Base-by-base conservation (phyloP, 1,140 invertebrate genomes). In the Hermatobates lingyangjiaoensis region DNA sequence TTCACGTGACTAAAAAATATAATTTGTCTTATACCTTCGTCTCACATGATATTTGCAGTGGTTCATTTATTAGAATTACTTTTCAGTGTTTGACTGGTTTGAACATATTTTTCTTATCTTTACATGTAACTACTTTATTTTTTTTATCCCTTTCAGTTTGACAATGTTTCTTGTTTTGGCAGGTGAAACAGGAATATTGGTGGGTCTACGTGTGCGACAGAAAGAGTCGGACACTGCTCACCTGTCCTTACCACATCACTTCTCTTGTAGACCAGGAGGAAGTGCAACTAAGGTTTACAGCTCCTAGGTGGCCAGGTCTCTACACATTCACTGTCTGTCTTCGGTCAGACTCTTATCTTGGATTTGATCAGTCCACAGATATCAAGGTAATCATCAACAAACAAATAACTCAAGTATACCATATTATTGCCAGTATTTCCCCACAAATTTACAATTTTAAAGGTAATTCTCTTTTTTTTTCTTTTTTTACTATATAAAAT, bases 181-280 rank as follows among this genome's bases (percentile, higher is more conserved):
- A 81, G 72, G 87, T 91, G 58, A 98, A 98, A 67, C 93, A 96
- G 66, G 95, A 99, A 68, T 96, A 88, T 65, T 99, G 95, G 95
- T 98, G 93, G 92, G 82, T 94, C 23, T 98, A 98, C 67, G 81
- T 98, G 52, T 85, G 86, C 66, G 94, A 98, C 69, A 77, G 86
- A 52, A 97, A 97, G 67, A 85, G 81, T 53, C 79, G 81, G 56
- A 82, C 83, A 45, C 68, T 98, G 45, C 74, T 96, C 21, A 93
- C 93, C 34, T 79, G 85, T 46, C 91, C 94, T 38, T 83, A 87
- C 63, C 81, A 94, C 58, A 78, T 97, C n/a, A 90, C 85, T 24
- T 80, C 81, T 62, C 70, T 90, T 34, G 76, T 84, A 24, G 74
- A 81, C 58, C 68, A 74, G 51, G 82, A 87, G 66, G 80, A 95